phyloP scores from a whole-genome alignment of 2,888 invertebrate genomes.

The Chironomus riparius region DNA sequence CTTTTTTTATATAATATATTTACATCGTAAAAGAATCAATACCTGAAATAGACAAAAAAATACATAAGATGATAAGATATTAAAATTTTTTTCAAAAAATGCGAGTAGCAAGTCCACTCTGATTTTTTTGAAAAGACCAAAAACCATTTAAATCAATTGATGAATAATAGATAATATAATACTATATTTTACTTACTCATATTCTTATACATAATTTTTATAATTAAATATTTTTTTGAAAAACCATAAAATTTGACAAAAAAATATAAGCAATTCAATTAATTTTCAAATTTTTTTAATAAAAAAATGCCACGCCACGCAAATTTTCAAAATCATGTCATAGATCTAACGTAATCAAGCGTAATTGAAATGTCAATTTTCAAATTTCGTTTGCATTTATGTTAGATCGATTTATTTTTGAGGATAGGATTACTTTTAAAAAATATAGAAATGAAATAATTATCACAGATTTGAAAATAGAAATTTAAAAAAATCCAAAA shows the following conservation, averaged over 20 bases:
- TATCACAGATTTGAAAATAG: too few relatives aligned
- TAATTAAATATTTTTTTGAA: background rate
- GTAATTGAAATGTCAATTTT: too few relatives aligned
- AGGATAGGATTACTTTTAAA: too few relatives aligned
- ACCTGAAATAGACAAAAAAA: background rate
- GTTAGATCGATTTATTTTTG: too few relatives aligned
- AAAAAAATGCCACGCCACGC: constrained; percentile 24
- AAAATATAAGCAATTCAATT: constrained; percentile 11
- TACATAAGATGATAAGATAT: background rate
- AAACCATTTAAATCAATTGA: constrained; percentile 25
- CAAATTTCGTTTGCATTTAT: too few relatives aligned
- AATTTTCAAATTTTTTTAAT: background rate
- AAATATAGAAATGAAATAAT: too few relatives aligned
- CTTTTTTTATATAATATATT: background rate
- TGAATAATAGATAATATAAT: background rate
- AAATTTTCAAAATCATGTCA: constrained; percentile 13
- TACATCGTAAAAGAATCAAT: background rate
- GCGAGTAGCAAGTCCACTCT: constrained; percentile 7
- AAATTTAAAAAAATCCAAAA: too few relatives aligned
- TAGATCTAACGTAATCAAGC: too few relatives aligned
- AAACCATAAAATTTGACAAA: background rate
- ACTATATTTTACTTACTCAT: background rate
- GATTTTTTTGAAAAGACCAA: constrained; percentile 18
- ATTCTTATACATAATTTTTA: background rate
- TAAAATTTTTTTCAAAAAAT: background rate